A percentile compares a stretch with the other conserved stretches of the same genome.
Conservation (phyloP, 2,113 vertebrate species). For the Sigmodon hispidus region DNA sequence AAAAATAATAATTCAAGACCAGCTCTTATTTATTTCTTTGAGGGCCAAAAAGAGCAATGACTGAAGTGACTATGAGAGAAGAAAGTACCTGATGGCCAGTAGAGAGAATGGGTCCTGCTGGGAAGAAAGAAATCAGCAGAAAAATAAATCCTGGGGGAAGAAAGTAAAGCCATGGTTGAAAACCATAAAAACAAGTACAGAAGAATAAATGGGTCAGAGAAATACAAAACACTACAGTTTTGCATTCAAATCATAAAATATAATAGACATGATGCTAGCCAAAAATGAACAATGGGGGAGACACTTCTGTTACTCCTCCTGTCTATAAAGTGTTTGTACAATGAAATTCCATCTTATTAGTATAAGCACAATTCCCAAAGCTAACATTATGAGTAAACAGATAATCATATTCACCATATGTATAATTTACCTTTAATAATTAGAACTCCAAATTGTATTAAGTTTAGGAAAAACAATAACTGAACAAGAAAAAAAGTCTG, state of each 20-base stretch:
- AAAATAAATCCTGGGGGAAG: conserved; percentile 28
- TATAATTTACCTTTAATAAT: conserved; percentile 22
- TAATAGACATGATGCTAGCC: not conserved
- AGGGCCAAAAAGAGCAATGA: conserved; percentile 77
- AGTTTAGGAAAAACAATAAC: conserved; percentile 51
- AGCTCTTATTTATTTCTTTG: conserved; percentile 62
- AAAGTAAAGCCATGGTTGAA: conserved; percentile 29
- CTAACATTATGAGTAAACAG: not conserved
- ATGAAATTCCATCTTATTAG: conserved; percentile 45
- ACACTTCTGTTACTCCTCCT: not conserved
- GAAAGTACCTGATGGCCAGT: conserved; percentile 73
- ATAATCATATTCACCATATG: not conserved
- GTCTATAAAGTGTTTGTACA: conserved; percentile 13
- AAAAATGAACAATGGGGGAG: conserved; percentile 58
- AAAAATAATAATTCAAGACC: conserved; percentile 69
- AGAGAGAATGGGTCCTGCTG: conserved; percentile 68
- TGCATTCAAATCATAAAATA: conserved; percentile 58
- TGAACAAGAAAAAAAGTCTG: conserved; percentile 34
- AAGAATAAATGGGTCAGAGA: conserved; percentile 12
- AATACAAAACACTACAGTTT: conserved; percentile 38
- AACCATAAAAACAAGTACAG: conserved; percentile 20
- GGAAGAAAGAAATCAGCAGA: conserved; percentile 65
- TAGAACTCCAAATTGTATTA: conserved; percentile 46
- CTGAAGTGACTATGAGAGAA: conserved; percentile 77
- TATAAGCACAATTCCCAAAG: conserved; percentile 28